Evolutionary conservation across 2,888 invertebrate genomes (phyloP).

Genomic region (Drosophila neutralis): DNA sequence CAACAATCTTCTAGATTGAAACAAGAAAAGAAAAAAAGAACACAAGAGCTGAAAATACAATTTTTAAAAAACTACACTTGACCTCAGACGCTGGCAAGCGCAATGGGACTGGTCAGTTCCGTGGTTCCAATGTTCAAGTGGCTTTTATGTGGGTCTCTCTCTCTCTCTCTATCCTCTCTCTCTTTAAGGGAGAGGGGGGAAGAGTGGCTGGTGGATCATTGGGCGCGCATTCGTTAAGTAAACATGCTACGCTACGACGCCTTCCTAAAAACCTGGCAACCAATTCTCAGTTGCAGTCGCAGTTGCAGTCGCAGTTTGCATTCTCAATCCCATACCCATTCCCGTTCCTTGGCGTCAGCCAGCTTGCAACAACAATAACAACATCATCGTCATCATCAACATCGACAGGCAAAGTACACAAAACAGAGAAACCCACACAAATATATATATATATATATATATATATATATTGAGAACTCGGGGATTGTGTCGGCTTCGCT

Average conservation of each 20-base stretch:
- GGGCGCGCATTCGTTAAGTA: constrained; percentile 75
- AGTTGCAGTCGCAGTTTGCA: constrained; percentile 42
- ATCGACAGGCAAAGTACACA: constrained; percentile 64
- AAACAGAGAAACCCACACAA: constrained; percentile 33
- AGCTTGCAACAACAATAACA: constrained; percentile 35
- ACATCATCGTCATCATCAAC: constrained; percentile 58
- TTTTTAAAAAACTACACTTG: constrained; percentile 63
- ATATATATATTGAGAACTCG: constrained; percentile 17
- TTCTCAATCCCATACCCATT: constrained; percentile 56
- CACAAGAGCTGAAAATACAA: constrained; percentile 32
- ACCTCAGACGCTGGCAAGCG: constrained; percentile 60
- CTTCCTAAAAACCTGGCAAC: constrained; percentile 72
- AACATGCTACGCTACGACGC: constrained; percentile 79
- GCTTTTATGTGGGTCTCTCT: constrained; percentile 46
- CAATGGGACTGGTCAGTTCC: constrained; percentile 54
- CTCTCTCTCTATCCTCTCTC: neutral
- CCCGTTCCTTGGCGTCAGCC: constrained; percentile 43
- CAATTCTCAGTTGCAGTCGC: constrained; percentile 35
- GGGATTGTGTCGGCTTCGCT: constrained; percentile 75
- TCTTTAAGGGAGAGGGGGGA: neutral
- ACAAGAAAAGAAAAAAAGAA: constrained; percentile 50
- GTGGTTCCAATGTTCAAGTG: constrained; percentile 67
- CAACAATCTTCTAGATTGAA: constrained; percentile 55
- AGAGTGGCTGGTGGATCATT: constrained; percentile 10
- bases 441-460: neutral